Evolutionary conservation across 2,888 invertebrate species (phyloP).

Genomic region (Chouioia cunea): DNA sequence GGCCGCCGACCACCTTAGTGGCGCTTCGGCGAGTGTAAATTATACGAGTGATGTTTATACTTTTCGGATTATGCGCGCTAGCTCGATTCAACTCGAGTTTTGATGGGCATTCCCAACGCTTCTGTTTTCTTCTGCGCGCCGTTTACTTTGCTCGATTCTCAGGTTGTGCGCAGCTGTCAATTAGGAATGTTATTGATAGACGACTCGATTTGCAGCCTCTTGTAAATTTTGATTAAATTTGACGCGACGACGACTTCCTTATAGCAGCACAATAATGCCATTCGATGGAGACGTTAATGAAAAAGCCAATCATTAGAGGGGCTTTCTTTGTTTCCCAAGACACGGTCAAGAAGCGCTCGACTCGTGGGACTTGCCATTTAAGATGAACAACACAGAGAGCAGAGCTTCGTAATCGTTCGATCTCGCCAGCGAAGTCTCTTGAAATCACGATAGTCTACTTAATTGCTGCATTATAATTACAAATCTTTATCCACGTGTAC

Average conservation of each 20-base stretch:
- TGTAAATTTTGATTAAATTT: not conserved
- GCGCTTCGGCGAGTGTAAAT: slow-evolving; percentile 32
- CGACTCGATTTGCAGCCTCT: not conserved
- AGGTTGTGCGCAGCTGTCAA: not conserved
- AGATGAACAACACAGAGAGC: slow-evolving; percentile 32
- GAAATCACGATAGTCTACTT: slow-evolving; percentile 47
- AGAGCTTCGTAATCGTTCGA: not conserved
- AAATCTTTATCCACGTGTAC: slow-evolving; percentile 54
- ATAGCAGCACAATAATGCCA: not conserved
- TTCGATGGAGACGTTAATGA: slow-evolving; percentile 10
- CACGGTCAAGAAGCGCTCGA: slow-evolving; percentile 1
- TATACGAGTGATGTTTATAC: slow-evolving; percentile 37
- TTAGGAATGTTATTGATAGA: not conserved
- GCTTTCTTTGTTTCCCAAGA: slow-evolving; percentile 47
- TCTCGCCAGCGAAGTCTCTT: slow-evolving; percentile 36
- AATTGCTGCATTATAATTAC: slow-evolving; percentile 68
- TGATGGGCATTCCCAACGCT: too few relatives aligned
- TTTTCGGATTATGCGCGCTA: slow-evolving; percentile 23
- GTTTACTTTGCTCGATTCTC: too few relatives aligned
- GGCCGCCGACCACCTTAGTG: slow-evolving; percentile 24
- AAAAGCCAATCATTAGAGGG: slow-evolving; percentile 25
- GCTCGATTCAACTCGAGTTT: slow-evolving; percentile 13
- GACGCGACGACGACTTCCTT: not conserved
- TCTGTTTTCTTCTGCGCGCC: too few relatives aligned
- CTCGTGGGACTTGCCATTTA: slow-evolving; percentile 43